phyloP scores from a whole-genome alignment of 2,113 vertebrate species.

The Litocranius walleri region DNA sequence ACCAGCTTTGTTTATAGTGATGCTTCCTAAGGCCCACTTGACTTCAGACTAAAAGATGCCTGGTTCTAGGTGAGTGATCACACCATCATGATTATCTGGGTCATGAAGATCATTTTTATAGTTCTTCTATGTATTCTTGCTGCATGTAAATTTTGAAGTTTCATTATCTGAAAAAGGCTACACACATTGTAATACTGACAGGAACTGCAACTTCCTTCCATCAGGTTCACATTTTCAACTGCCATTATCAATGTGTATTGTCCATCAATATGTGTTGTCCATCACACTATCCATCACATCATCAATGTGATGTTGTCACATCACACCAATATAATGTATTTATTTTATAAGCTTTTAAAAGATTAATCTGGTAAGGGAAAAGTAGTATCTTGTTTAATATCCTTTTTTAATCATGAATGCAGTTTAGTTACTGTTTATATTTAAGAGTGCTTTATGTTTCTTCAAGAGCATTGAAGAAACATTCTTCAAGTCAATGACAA shows the following conservation, averaged over 20 bases:
- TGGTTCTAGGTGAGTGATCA: background rate
- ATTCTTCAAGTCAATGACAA: background rate
- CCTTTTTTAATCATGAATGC: background rate
- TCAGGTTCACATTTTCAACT: background rate
- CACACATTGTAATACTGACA: background rate
- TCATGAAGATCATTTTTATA: background rate
- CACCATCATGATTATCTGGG: background rate
- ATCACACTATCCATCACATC: background rate
- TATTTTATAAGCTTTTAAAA: background rate
- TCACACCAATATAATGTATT: too few relatives aligned
- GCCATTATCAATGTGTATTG: background rate
- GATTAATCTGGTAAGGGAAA: background rate
- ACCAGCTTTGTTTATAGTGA: background rate
- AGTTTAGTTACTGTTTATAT: background rate
- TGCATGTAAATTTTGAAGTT: background rate
- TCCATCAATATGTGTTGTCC: background rate
- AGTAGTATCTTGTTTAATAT: background rate
- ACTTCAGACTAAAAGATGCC: background rate
- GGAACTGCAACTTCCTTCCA: background rate
- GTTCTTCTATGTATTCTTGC: background rate
- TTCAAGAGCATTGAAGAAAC: background rate
- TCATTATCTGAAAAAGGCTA: background rate
- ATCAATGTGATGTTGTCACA: background rate
- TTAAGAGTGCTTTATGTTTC: background rate
- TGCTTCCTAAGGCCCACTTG: background rate